Evolutionary conservation across 2,113 vertebrate genomes (phyloP), one percentile per base, ranked within the genome.

Genomic region (Nicator chloris): DNA sequence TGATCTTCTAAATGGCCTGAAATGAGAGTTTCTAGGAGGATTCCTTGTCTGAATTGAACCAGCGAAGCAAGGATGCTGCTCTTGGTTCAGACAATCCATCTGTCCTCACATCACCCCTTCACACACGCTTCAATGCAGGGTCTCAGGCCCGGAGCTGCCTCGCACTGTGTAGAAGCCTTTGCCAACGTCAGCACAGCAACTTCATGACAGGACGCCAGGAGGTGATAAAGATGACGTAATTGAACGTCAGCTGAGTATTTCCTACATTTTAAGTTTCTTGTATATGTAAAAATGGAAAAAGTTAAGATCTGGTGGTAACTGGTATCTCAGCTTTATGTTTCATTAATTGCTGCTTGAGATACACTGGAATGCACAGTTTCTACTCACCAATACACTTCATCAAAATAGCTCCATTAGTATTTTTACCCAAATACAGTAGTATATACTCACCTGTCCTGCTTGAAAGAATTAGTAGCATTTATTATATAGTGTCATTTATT

Each of bases 21-120:
- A 37, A 45, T 1, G 16, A 13, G 89, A 60, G 53, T 82, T 95
- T 82, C 24, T 69, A 1, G 4, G 4, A 85, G 22, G 56, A 30
- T 85, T 90, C 80, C 63, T 69, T 71, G 44, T 63, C 59, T 82
- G 30, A 59, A 35, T 4, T 27, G 84, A 82, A 39, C 26, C 51
- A 40, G 3, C 1, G 22, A 93, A 82, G 51, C 54, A 49, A 54
- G 54, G 57, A 54, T 86, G 93, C 79, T 72, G 68, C n/a, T 79
- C 28, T 15, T 7, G 21, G 37, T 73, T 19, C 30, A 80, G 92
- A 23, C 40, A 31, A 7, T 7, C 40, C 0, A 5, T 15, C 44
- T 96, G 82, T 92, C 59, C 84, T 71, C 65, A 26, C 59, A 3
- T 96, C 91, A 88, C 92, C 95, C 71, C 54, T 44, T 64, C 57